Evolutionary conservation across 37 sponge, comb jelly and placozoan genomes (phyloP).

Genomic region (Halisarca cf. caerulea): DNA sequence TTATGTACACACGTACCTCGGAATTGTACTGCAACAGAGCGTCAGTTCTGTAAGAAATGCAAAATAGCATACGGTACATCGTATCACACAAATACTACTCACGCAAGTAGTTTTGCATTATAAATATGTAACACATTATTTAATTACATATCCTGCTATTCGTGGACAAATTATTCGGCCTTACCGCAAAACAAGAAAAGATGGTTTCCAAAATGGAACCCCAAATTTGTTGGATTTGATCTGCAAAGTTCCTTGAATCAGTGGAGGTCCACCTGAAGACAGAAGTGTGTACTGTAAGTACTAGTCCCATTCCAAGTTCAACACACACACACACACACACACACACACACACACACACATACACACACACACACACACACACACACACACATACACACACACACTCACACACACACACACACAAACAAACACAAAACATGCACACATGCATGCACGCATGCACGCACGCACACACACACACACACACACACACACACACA

Average conservation of each 20-base stretch:
- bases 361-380: no score
- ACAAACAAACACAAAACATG: no score
- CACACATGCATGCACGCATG: not conserved
- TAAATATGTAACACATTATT: no score
- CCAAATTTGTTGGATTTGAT: slow-evolving; percentile 27
- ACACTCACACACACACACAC: no score
- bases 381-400: no score
- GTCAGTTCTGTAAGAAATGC: slow-evolving; percentile 26
- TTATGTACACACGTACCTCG: slow-evolving; percentile 27
- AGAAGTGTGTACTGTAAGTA: no score
- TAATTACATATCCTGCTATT: no score
- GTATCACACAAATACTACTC: no score
- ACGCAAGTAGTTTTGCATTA: no score
- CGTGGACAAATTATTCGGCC: no score
- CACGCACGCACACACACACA: not conserved
- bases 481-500: no score
- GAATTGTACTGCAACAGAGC: slow-evolving; percentile 41
- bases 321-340: not conserved
- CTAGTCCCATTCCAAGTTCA: not conserved
- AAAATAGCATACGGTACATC: no score
- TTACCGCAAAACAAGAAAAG: slow-evolving; percentile 52
- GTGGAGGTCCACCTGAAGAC: not conserved
- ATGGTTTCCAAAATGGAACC: slow-evolving; percentile 51
- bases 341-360: not conserved
- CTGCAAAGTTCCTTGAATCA: slow-evolving; percentile 16